These are phyloP conservation scores for Vandiemenella viatica DNA, from an alignment of 2,888 invertebrate genomes.

Conservation along the genomic window DNA sequence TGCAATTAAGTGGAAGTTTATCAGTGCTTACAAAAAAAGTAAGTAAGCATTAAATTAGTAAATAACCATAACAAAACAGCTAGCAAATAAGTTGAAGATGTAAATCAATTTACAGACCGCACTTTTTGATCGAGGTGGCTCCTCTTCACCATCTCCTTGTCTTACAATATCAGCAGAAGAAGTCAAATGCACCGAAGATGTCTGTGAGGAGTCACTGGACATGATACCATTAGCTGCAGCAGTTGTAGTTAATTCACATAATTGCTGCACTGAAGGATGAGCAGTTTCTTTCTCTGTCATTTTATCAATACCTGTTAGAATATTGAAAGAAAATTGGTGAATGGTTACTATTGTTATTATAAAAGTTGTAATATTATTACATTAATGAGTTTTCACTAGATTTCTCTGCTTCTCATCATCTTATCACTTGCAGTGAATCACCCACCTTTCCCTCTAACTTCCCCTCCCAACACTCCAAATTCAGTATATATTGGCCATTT, in stretches of 20 bases:
- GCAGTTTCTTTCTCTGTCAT: conserved; percentile 94
- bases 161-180: background rate
- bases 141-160: conserved; percentile 13
- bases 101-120: conserved; percentile 7
- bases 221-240: conserved; percentile 8
- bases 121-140: conserved; percentile 9
- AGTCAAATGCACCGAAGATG: background rate
- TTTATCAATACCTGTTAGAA: conserved; percentile 52
- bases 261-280: conserved; percentile 42
- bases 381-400: too few relatives aligned
- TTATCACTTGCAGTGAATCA: too few relatives aligned
- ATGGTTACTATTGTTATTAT: background rate
- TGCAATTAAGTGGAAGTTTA: too few relatives aligned
- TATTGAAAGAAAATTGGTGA: background rate
- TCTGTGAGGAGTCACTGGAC: background rate
- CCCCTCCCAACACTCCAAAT: too few relatives aligned
- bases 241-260: conserved; percentile 16
- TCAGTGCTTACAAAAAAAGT: too few relatives aligned
- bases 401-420: too few relatives aligned
- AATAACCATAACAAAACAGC: too few relatives aligned
- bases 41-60: too few relatives aligned
- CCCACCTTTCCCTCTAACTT: too few relatives aligned
- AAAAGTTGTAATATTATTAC: too few relatives aligned
- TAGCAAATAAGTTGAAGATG: too few relatives aligned
- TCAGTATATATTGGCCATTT: too few relatives aligned